Base-by-base conservation (phyloP, 2,888 invertebrate genomes). In the Drosophila borealis region DNA sequence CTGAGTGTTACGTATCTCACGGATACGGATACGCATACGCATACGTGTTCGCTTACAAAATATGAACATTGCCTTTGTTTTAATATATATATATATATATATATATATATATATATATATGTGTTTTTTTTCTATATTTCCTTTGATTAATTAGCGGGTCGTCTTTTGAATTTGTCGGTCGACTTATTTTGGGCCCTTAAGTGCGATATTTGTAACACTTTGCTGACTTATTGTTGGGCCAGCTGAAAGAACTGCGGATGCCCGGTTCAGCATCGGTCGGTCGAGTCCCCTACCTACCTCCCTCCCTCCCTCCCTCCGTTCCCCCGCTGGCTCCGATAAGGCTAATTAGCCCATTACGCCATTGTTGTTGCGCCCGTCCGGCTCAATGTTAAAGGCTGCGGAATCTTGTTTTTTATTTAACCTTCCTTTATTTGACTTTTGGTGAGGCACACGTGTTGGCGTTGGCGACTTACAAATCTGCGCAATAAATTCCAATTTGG, bases 191-290 rank as follows among this genome's bases (percentile, higher is more conserved):
- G 39, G 37, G 50, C 50, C 70, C 68, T 74, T 89, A 88, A 85
- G 89, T 88, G 88, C 77, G 88, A 88, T 89, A 86, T 89, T 86
- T 86, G 85, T 89, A 86, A 89, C 89, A 86, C 85, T 86, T 88
- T 85, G 78, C 82, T 66, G 88, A 78, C 75, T 74, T 70, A 74
- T 83, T 78, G 83, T 72, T 83, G 66, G 29, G 61, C 33, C 71
- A 70, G 62, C 80, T 57, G 66, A 48, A 36, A 46, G 42, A 48
- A 55, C 44, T 45, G 61, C 44, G 63, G 37, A 63, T 55, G 39
- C 55, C 45, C 41, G 14, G n/a, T n/a, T 14, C 41, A 3, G 13
- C 41, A n/a, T n/a, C 34, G 21, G 21, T 10, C 42, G 45, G 21
- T 54, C 17, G 50, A 19, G 29, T 50, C 34, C 9, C 45, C 17